These are phyloP conservation scores for Otolemur crassicaudatus DNA, from an alignment of 2,797 vertebrate species.

Conservation along the genomic window DNA sequence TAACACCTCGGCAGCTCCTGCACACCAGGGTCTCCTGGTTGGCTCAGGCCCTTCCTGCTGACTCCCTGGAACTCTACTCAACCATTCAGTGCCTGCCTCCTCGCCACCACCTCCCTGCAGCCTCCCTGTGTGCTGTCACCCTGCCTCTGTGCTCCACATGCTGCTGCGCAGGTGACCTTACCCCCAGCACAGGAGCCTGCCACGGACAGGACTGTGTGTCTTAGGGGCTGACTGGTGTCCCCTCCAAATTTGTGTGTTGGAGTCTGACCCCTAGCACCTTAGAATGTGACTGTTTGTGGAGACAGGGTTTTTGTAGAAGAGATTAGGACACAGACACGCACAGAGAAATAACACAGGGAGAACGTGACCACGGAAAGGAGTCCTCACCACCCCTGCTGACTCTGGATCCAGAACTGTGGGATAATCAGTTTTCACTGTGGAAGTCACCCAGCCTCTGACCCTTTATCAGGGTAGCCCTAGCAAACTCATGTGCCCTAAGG, in stretches of 20 bases:
- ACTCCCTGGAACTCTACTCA: no score
- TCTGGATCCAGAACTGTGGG: background rate
- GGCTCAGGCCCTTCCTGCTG: background rate
- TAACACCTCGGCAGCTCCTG: accelerated
- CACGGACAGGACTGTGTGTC: no score
- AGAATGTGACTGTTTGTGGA: no score
- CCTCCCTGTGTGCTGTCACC: background rate
- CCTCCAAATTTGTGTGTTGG: no score
- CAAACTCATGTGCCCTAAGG: background rate
- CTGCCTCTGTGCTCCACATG: background rate
- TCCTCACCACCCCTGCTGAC: no score
- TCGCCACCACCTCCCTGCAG: accelerated
- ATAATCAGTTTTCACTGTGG: background rate
- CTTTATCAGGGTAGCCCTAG: background rate
- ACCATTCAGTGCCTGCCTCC: no score
- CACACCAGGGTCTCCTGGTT: background rate
- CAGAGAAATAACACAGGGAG: no score
- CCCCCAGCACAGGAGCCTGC: no score
- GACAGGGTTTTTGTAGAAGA: no score
- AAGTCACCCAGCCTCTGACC: background rate
- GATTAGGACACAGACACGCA: no score
- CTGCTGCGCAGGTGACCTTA: background rate
- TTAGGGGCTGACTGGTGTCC: background rate
- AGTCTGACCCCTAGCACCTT: no score
- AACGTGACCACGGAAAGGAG: no score